Evolutionary conservation across 2,888 invertebrate species (phyloP).

Genomic region (Drosophila paranaensis): DNA sequence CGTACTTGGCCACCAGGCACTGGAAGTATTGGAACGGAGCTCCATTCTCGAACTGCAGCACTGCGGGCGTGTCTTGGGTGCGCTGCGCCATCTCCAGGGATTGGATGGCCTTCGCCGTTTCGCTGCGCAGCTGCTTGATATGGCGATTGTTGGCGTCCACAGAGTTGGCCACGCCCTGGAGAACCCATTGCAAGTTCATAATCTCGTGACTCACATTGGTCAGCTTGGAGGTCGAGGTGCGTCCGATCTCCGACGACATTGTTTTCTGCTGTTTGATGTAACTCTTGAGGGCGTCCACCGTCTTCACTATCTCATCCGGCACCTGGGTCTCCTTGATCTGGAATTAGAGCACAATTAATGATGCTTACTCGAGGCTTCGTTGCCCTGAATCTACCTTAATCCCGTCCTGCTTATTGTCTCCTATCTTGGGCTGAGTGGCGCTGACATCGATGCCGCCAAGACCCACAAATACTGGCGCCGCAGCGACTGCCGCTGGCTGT

Average conservation of each 20-base stretch:
- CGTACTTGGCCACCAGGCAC: slow-evolving; percentile 89
- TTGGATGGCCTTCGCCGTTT: slow-evolving; percentile 90
- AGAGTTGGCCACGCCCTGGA: slow-evolving; percentile 83
- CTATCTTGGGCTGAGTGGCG: slow-evolving; percentile 82
- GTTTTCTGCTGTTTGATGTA: slow-evolving; percentile 94
- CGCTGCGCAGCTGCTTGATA: slow-evolving; percentile 87
- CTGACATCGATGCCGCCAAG: slow-evolving; percentile 84
- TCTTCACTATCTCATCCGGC: slow-evolving; percentile 91
- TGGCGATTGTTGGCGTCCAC: slow-evolving; percentile 83
- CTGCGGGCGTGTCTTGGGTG: slow-evolving; percentile 91
- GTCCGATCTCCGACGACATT: slow-evolving; percentile 92
- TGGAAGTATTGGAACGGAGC: slow-evolving; percentile 90
- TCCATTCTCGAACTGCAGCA: slow-evolving; percentile 91
- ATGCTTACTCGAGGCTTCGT: no score
- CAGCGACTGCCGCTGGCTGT: slow-evolving; percentile 50
- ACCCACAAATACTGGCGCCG: slow-evolving; percentile 79
- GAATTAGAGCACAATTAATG: neutral
- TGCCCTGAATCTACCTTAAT: slow-evolving; percentile 63
- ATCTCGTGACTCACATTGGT: slow-evolving; percentile 83
- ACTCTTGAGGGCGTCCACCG: slow-evolving; percentile 92
- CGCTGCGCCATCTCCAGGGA: slow-evolving; percentile 91
- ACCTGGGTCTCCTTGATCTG: slow-evolving; percentile 85
- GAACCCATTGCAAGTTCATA: slow-evolving; percentile 77
- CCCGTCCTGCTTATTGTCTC: slow-evolving; percentile 83
- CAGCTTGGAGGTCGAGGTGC: slow-evolving; percentile 86